Base-by-base conservation (phyloP, 2,797 vertebrate genomes). In the Kryptolebias ocellatus region DNA sequence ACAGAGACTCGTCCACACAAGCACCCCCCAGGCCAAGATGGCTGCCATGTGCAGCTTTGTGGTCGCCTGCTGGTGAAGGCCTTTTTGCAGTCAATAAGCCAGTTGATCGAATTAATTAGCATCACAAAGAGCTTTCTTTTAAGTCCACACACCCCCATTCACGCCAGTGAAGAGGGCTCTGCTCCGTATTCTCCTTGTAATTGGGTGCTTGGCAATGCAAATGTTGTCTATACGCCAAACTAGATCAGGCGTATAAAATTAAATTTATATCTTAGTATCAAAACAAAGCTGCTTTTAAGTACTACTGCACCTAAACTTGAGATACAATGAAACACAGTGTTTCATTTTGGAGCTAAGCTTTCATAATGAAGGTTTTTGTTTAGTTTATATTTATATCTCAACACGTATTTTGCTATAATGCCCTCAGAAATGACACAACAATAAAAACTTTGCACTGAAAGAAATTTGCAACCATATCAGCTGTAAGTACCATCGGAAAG, bases 71-170 rank as follows among this genome's bases (percentile, higher is more conserved):
- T 83, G 89, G 71, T 66, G 67, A 85, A 68, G 70, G 72, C 72
- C 84, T 80, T 80, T 89, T 67, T 67, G 69, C 77, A 89, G 90
- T 90, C 88, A 90, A 88, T 91, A 88, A 89, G 82, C 83, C 83
- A 90, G 84, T 89, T 87, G 84, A 90, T 92, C 53, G 45, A 89
- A 80, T 78, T 53, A 70, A 83, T 90, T 92, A 78, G 74, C 87
- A 90, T 90, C 0, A 89, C 80, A 92, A 92, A 89, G 70, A 68
- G 59, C 76, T 78, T 87, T 85, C 83, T 90, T 81, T 78, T 68
- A 86, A 71, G 72, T 78, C 63, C 27, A 65, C 31, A 37, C 57
- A 16, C 53, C 78, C 55, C 67, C 60, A 68, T 86, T 85, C 79
- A 82, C 60, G 50, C 3, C 45, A 17, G 64, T 60, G 74, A 80